Evolutionary conservation across 2,888 invertebrate species (phyloP).

Genomic region (Halictus quadricinctus): DNA sequence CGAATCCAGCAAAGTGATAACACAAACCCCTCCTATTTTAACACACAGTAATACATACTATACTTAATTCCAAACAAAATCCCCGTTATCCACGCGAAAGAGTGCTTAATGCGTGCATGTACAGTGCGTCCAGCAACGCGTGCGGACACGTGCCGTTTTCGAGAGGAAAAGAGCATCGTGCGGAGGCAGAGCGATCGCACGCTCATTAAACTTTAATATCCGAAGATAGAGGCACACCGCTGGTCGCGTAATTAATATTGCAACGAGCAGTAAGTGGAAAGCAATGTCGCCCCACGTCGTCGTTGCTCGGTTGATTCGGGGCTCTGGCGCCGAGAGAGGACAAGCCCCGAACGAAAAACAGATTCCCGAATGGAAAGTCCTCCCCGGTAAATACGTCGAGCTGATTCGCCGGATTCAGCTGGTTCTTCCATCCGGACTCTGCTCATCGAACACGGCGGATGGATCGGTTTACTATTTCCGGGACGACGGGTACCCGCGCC

Average conservation of each 20-base stretch:
- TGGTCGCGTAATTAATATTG: slow-evolving; percentile 24
- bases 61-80: background rate
- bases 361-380: background rate
- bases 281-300: background rate
- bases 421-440: slow-evolving; percentile 6
- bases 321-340: background rate
- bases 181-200: background rate
- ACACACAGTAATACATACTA: background rate
- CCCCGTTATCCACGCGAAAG: background rate
- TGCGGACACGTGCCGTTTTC: background rate
- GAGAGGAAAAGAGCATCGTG: background rate
- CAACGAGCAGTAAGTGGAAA: background rate
- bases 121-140: background rate
- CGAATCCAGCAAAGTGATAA: background rate
- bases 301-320: background rate
- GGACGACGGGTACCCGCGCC: background rate
- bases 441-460: background rate
- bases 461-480: slow-evolving; percentile 11
- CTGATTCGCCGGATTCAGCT: slow-evolving; percentile 1
- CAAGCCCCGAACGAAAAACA: background rate
- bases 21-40: background rate
- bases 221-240: slow-evolving; percentile 1
- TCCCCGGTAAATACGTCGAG: background rate
- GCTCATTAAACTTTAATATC: slow-evolving; percentile 2
- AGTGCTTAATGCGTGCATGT: background rate